These are phyloP conservation scores for Pluvianellus socialis DNA, from an alignment of 2,113 vertebrate species.

Conservation along the genomic window DNA sequence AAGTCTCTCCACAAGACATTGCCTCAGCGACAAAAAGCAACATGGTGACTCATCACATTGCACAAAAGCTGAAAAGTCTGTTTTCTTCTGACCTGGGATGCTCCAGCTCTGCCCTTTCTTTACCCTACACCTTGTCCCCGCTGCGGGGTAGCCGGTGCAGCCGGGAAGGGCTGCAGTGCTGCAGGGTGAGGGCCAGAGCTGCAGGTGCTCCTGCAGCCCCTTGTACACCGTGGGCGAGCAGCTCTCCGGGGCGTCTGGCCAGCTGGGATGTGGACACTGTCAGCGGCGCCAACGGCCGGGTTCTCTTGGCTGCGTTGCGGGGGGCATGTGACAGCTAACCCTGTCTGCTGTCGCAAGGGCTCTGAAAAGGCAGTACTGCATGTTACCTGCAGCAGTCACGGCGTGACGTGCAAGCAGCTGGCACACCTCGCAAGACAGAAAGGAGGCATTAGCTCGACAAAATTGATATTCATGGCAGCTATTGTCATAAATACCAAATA, in stretches of 20 bases:
- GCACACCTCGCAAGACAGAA: neutral
- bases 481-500: neutral
- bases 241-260: fast-evolving
- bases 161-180: neutral
- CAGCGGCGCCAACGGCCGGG: fast-evolving
- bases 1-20: neutral
- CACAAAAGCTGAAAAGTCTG: neutral
- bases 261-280: too few species aligned
- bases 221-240: fast-evolving
- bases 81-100: neutral
- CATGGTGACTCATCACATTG: fast-evolving
- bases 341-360: fast-evolving
- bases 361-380: too few species aligned
- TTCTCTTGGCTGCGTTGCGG: fast-evolving
- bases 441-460: neutral
- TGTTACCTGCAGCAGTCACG: neutral
- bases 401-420: neutral
- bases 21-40: neutral
- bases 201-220: neutral
- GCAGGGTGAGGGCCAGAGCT: neutral
- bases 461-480: neutral
- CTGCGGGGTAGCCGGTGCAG: neutral
- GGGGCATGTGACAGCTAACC: fast-evolving
- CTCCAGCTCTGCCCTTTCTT: neutral
- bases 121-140: neutral